phyloP scores from a whole-genome alignment of 2,797 vertebrate species.

The Chanos chanos region DNA sequence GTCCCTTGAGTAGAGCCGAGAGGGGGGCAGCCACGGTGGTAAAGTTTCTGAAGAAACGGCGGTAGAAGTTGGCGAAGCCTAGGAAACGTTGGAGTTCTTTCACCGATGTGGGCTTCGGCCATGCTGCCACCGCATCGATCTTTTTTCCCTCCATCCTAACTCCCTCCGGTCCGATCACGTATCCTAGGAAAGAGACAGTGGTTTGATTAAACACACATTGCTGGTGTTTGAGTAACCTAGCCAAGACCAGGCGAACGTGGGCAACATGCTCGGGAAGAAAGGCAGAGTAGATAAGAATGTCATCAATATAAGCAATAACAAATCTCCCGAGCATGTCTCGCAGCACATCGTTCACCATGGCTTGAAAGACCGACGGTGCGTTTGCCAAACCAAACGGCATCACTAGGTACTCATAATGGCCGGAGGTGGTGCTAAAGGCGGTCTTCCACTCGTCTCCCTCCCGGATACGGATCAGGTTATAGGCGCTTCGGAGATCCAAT shows the following conservation, averaged over 20 bases:
- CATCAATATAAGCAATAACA: background rate
- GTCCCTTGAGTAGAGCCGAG: no score
- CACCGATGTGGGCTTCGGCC: background rate
- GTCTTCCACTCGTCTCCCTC: no score
- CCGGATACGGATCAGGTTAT: no score
- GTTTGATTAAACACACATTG: no score
- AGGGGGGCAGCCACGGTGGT: background rate
- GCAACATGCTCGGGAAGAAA: no score
- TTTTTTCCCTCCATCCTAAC: background rate
- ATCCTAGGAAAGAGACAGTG: no score
- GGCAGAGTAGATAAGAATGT: background rate
- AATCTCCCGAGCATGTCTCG: background rate
- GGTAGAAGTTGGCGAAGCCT: no score
- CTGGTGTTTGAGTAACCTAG: no score
- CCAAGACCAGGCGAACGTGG: no score
- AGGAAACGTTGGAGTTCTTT: background rate
- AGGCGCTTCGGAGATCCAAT: no score
- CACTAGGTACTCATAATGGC: background rate
- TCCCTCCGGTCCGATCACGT: background rate
- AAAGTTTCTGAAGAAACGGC: background rate
- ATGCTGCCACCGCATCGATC: background rate
- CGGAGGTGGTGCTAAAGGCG: no score
- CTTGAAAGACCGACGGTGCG: background rate
- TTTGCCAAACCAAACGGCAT: background rate
- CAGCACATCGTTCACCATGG: background rate